Evolutionary conservation across 1,140 invertebrate species (phyloP).

Genomic region (Rhyacophila brunnea): DNA sequence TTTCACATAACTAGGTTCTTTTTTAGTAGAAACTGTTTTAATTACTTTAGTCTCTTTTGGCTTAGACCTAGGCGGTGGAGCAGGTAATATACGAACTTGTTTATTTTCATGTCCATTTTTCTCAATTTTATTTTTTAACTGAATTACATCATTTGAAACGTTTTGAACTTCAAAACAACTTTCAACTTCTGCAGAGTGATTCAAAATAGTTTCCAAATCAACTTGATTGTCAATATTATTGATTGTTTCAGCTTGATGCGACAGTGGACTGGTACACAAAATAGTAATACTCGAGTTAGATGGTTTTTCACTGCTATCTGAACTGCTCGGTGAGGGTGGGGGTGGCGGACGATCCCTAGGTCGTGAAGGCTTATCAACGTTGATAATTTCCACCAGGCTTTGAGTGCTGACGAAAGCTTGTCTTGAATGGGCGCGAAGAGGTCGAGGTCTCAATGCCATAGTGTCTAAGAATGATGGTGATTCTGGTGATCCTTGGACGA

Average conservation of each 20-base stretch:
- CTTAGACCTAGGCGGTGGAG: conserved; percentile 51
- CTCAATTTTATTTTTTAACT: too few relatives aligned
- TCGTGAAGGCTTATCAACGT: conserved; percentile 35
- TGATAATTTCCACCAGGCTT: conserved; percentile 41
- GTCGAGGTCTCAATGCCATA: conserved; percentile 72
- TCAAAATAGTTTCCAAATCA: too few relatives aligned
- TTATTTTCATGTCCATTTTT: conserved; percentile 3
- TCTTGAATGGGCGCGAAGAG: conserved; percentile 58
- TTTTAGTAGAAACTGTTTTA: conserved; percentile 39
- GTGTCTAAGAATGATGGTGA: conserved; percentile 61
- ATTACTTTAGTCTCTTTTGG: conserved; percentile 37
- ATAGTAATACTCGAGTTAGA: background rate
- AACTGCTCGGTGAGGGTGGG: conserved; percentile 34
- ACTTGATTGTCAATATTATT: too few relatives aligned
- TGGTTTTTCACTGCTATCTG: background rate
- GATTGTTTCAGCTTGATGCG: too few relatives aligned
- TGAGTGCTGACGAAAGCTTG: conserved; percentile 55
- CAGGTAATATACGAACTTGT: conserved; percentile 34
- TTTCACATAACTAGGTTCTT: conserved; percentile 53
- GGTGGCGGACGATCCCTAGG: conserved; percentile 48
- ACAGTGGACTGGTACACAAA: background rate
- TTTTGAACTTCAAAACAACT: too few relatives aligned
- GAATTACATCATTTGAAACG: too few relatives aligned
- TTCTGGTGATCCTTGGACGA: conserved; percentile 49
- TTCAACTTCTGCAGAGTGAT: too few relatives aligned